Base-by-base conservation (phyloP, 2,888 invertebrate genomes). In the Sarcophaga variegata region DNA sequence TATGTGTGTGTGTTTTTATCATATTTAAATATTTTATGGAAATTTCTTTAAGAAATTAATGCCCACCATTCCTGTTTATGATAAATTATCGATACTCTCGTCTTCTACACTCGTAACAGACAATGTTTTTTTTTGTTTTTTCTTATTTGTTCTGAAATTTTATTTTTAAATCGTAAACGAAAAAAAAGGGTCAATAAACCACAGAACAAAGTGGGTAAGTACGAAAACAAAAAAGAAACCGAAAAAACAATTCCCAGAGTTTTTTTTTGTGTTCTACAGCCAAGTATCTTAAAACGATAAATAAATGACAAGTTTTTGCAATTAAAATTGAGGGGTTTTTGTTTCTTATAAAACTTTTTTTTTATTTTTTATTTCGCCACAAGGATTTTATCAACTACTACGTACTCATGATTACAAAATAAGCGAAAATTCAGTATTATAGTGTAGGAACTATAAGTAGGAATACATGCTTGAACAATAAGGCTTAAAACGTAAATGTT, bases 51-150 rank as follows among this genome's bases (percentile, higher is more conserved):
- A 60, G 60, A 47, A 71, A 64, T 20, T 47, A 47, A 71, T 64
- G 14, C n/a, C 37, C 6, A 37, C 22, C 0, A 47, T 66, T 78
- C 64, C n/a, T 45, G 22, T 37, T 6, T 59, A 22, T 78, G 67
- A 67, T 72, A 83, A 83, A 70, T 70, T 64, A 22, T 76, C 54
- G 14, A 63, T 67, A 20, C 14, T 67, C n/a, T 67, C 59, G 37
- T 10, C 8, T 63, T 22, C 54, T 54, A 54, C 8, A 17, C 17
- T 54, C 4, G 54, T 54, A 54, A 14, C 4, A 54, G 54, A 54
- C 49, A 49, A 54, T 12, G 17, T 54, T 54, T 54, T 14, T 54
- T 54, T 54, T 54, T 17, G 6, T 37, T 37, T 37, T 54, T 54
- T 54, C 17, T 12, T 54, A 14, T 54, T 54, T 0, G 54, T 37